Percentiles rank a stretch among this genome's conserved stretches.
phyloP scores from a whole-genome alignment of 2,888 invertebrate genomes.

The Nezara viridula region DNA sequence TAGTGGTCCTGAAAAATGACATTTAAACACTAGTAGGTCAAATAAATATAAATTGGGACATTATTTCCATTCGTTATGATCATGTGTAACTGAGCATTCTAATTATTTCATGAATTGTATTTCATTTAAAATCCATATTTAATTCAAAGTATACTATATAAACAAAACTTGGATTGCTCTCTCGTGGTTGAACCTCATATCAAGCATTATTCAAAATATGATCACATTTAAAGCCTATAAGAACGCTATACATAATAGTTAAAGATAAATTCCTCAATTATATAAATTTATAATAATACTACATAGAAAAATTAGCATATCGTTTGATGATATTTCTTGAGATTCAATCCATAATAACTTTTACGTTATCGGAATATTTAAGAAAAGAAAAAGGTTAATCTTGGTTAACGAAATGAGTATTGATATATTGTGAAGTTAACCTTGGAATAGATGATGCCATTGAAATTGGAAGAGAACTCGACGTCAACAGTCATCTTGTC shows the following conservation, averaged over 20 bases:
- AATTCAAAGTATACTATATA: too few relatives aligned
- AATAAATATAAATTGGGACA: too few relatives aligned
- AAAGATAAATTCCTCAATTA: neutral
- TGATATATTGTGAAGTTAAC: slow-evolving; percentile 68
- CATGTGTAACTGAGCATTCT: too few relatives aligned
- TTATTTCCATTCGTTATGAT: too few relatives aligned
- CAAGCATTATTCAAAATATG: neutral
- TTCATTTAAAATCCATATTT: too few relatives aligned
- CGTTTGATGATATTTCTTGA: neutral
- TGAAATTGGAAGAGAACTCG: slow-evolving; percentile 82
- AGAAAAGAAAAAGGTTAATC: neutral
- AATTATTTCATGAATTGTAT: too few relatives aligned
- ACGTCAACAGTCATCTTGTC: slow-evolving; percentile 87
- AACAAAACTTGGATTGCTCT: too few relatives aligned
- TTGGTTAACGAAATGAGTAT: neutral
- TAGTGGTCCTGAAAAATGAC: slow-evolving; percentile 73
- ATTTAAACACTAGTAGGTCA: neutral
- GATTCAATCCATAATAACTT: neutral
- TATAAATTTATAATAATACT: neutral
- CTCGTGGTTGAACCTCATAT: too few relatives aligned
- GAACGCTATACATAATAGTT: too few relatives aligned
- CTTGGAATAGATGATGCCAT: slow-evolving; percentile 86
- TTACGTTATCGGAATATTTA: neutral
- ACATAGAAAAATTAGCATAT: neutral
- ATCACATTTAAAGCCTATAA: neutral